Conservation (phyloP, 2,797 vertebrate genomes). For the Numenius phaeopus region DNA sequence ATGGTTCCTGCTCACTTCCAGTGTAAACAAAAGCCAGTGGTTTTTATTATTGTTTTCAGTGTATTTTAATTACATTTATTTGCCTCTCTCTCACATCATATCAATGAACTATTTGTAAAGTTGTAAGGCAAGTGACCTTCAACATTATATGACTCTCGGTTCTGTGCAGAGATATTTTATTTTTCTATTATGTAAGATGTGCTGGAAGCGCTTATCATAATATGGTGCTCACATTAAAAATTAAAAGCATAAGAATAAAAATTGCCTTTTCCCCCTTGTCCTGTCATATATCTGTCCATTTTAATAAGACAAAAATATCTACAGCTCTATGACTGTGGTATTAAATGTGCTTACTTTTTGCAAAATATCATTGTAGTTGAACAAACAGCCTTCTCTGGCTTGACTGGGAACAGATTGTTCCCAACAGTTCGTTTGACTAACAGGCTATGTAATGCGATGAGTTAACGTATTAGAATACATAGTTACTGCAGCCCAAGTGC, state of each 20-base stretch:
- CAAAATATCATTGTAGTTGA: constrained; percentile 43
- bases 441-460: constrained; percentile 39
- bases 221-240: constrained; percentile 25
- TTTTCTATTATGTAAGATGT: constrained; percentile 31
- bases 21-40: constrained; percentile 71
- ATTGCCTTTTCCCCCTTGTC: constrained; percentile 14
- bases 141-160: neutral
- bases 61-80: constrained; percentile 72
- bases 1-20: constrained; percentile 55
- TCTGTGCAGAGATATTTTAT: constrained; percentile 15
- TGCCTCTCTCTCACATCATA: neutral
- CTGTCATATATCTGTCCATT: constrained; percentile 45
- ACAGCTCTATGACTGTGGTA: neutral
- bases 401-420: constrained; percentile 50
- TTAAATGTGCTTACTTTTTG: constrained; percentile 52
- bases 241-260: constrained; percentile 46
- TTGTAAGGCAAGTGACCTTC: constrained; percentile 43
- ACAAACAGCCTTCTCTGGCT: constrained; percentile 18
- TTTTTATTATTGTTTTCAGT: constrained; percentile 50
- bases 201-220: constrained; percentile 13
- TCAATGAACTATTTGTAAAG: constrained; percentile 56
- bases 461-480: constrained; percentile 9
- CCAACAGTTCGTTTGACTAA: neutral
- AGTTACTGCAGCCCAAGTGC: neutral
- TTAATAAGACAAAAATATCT: constrained; percentile 47